These are phyloP conservation scores for Ceyx cyanopectus DNA, from an alignment of 2,113 vertebrate species.

Conservation along the genomic window DNA sequence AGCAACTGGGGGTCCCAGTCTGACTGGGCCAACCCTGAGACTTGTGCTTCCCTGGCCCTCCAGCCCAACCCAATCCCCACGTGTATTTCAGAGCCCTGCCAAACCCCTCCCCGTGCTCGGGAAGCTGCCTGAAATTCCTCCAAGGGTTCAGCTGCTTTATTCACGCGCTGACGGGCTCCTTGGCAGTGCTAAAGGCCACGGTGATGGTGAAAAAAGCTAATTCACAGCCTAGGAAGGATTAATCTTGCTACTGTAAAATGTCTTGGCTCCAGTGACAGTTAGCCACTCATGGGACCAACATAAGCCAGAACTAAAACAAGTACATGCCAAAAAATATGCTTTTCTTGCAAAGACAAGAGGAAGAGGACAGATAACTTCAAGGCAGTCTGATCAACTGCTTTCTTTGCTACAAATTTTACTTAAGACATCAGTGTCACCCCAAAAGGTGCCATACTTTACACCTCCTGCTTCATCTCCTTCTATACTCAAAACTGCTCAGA, in stretches of 20 bases:
- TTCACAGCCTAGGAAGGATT: conserved; percentile 51
- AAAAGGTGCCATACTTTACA: neutral
- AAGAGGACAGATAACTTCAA: neutral
- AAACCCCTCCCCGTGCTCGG: neutral
- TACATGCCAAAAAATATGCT: neutral
- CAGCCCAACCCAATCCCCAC: neutral
- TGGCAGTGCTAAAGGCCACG: conserved; percentile 19
- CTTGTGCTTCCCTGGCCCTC: neutral
- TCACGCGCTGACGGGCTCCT: neutral
- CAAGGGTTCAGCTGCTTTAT: neutral
- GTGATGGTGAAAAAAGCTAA: neutral
- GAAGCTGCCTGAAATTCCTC: neutral
- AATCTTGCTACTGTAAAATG: conserved; percentile 44
- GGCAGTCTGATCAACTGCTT: neutral
- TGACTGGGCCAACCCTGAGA: accelerated
- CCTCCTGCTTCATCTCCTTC: neutral
- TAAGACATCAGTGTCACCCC: neutral
- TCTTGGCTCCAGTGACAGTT: neutral
- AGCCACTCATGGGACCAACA: neutral
- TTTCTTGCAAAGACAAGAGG: neutral
- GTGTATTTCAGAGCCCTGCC: neutral
- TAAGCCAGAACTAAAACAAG: neutral
- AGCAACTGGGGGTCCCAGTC: neutral
- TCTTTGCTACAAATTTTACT: neutral
- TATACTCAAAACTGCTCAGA: neutral